Evolutionary conservation across 2,888 invertebrate genomes (phyloP).

Genomic region (Ectropis crepuscularia): DNA sequence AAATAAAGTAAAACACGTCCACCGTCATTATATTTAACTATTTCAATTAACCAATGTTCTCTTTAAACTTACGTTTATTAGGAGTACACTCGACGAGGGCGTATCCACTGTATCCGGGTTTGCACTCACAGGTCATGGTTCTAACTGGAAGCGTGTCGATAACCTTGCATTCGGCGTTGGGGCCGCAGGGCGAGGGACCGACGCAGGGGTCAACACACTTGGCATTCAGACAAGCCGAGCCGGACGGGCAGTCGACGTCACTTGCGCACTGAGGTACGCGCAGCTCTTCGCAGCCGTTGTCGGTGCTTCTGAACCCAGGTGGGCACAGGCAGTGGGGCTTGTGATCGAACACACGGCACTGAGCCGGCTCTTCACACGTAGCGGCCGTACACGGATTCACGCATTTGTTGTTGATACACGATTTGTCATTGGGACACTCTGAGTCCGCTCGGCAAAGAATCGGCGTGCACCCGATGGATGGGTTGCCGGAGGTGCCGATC

Average conservation of each 20-base stretch:
- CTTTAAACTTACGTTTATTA: constrained; percentile 87
- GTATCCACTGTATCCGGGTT: constrained; percentile 94
- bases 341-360: constrained; percentile 91
- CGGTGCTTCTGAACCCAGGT: constrained; percentile 88
- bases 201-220: constrained; percentile 94
- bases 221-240: constrained; percentile 92
- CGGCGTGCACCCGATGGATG: constrained; percentile 90
- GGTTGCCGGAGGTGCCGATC: constrained; percentile 92
- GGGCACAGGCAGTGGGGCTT: constrained; percentile 93
- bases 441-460: constrained; percentile 91
- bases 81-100: constrained; percentile 90
- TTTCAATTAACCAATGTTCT: not conserved
- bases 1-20: too few species aligned
- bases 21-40: too few species aligned
- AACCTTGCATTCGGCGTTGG: constrained; percentile 91
- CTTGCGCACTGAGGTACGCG: constrained; percentile 88
- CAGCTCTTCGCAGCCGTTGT: constrained; percentile 85
- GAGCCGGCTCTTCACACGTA: constrained; percentile 89
- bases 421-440: constrained; percentile 92
- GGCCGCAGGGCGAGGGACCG: constrained; percentile 91
- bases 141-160: constrained; percentile 92
- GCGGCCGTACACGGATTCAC: constrained; percentile 90
- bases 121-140: constrained; percentile 95
- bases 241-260: constrained; percentile 93
- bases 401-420: constrained; percentile 93